Evolutionary conservation across 37 sponge, comb jelly and placozoan genomes (phyloP).

Genomic region (Geodia barretti): DNA sequence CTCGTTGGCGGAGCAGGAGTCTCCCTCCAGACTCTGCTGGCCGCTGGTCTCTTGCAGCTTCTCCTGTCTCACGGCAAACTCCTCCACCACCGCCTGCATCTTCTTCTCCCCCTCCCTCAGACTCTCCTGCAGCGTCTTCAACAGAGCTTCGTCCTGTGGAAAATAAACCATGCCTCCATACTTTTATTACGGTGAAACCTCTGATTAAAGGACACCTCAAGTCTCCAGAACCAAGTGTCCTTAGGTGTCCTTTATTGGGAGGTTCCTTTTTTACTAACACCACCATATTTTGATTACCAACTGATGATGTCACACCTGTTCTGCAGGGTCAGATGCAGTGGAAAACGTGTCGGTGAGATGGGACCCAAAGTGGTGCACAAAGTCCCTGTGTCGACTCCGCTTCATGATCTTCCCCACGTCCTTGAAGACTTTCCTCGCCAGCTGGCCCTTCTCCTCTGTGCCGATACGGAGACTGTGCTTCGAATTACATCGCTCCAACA

Average conservation of each 20-base stretch:
- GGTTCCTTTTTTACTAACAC: too few species aligned
- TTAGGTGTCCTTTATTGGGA: too few species aligned
- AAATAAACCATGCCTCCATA: too few species aligned
- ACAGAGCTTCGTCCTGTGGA: slow-evolving; percentile 10
- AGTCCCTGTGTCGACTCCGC: slow-evolving; percentile 40
- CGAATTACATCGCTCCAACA: slow-evolving; percentile 57
- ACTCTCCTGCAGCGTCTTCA: slow-evolving; percentile 24
- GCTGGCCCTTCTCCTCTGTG: slow-evolving; percentile 13
- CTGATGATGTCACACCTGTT: slow-evolving; percentile 1
- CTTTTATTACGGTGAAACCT: too few species aligned
- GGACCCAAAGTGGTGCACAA: slow-evolving; percentile 60
- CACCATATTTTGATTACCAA: too few species aligned
- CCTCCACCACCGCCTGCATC: slow-evolving; percentile 8
- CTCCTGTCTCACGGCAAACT: not conserved
- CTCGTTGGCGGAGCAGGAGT: not conserved
- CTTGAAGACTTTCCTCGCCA: slow-evolving; percentile 57
- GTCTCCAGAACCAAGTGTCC: too few species aligned
- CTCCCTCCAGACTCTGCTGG: not conserved
- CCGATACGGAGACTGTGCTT: slow-evolving; percentile 51
- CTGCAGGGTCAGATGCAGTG: slow-evolving; percentile 61
- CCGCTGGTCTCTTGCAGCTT: not conserved
- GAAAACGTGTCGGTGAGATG: slow-evolving; percentile 69
- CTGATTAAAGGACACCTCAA: too few species aligned
- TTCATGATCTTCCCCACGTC: slow-evolving; percentile 70
- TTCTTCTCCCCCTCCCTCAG: slow-evolving; percentile 32